Base-by-base conservation (phyloP, 2,888 invertebrate species). In the Sericinus montela region DNA sequence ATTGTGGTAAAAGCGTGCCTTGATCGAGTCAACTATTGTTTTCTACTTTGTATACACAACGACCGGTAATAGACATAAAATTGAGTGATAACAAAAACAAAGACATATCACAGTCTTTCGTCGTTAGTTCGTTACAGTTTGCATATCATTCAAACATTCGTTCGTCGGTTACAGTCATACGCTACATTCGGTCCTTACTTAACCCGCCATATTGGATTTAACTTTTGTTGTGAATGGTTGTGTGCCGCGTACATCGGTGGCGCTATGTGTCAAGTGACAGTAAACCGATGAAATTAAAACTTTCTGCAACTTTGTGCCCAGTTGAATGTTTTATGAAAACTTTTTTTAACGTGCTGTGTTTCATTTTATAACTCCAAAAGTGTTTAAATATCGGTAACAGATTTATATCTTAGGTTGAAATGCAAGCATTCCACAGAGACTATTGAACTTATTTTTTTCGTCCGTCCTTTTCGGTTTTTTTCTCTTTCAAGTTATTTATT, bases 351-450 rank as follows among this genome's bases (percentile, higher is more conserved):
- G 36, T 40, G 36, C 14, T 13, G 49, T 41, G 40, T 40, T 30
- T 48, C 55, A 25, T 32, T 37, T 32, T 25, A 32, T 15, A 30
- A 47, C 47, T 54, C 15, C 5, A 15, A 45, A 50, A 41, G 15
- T 45, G 8, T 36, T 29, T 40, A 29, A 6, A 41, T n/a, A 29
- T 29, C 34, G 0, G 15, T 34, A 40, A 40, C 28, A 34, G 15
- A 14, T 35, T 51, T 44, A 44, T 38, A 28, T 38, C 44, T 44
- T 45, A 36, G 34, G 35, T 81, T 75, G 75, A 84, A 85, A 85
- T 83, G 82, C 80, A 81, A 73, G 81, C 87, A 88, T 88, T 86
- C 87, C 87, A 72, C 53, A 55, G 73, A 81, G 87, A 79, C 79
- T 88, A 75, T 86, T 88, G 87, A 88, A 88, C 87, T 81, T 82